Base-by-base conservation (phyloP, 2,797 vertebrate genomes). In the Brotula barbata region DNA sequence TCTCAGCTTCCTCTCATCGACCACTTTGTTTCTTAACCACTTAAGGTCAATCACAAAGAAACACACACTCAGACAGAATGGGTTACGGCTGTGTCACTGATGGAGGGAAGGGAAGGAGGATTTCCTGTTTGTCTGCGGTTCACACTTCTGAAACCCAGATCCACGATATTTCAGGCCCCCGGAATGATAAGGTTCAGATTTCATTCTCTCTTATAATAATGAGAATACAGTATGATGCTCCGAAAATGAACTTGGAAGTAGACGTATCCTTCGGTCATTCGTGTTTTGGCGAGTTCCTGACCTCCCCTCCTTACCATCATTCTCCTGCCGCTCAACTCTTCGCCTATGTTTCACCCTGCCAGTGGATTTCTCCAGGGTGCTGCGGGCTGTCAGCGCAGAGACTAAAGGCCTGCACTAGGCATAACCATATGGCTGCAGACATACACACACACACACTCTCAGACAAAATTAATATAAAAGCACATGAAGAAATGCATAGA, bases 311-410 rank as follows among this genome's bases (percentile, higher is more conserved):
- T 59, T 22, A 67, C 12, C 64, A 55, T 57, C 43, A 58, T 1
- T 65, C 58, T 64, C 52, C 69, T 19, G 23, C 46, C 7, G 48
- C 51, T 81, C 69, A 66, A 79, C 83, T 71, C 54, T 59, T 76
- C 45, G 14, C 73, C 72, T 13, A 15, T 5, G 58, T 48, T 66
- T 85, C 71, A 80, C 83, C 78, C 73, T 15, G 63, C 14, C 1
- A 41, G 52, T 54, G 37, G 4, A 60, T 55, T 39, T 71, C 75
- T 52, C 60, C 47, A 7, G 71, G 60, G 72, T 54, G 34, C 61
- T 67, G 78, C 6, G 80, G 74, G 63, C 78, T 83, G 80, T 81
- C 80, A 65, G 41, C 66, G 1, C 60, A 1, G 1, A 68, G 58
- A 71, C 58, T 56, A 44, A 65, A 71, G 46, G 39, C 48, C 51